These are phyloP conservation scores for Euschistus heros DNA, from an alignment of 1,140 invertebrate species.

Conservation along the genomic window DNA sequence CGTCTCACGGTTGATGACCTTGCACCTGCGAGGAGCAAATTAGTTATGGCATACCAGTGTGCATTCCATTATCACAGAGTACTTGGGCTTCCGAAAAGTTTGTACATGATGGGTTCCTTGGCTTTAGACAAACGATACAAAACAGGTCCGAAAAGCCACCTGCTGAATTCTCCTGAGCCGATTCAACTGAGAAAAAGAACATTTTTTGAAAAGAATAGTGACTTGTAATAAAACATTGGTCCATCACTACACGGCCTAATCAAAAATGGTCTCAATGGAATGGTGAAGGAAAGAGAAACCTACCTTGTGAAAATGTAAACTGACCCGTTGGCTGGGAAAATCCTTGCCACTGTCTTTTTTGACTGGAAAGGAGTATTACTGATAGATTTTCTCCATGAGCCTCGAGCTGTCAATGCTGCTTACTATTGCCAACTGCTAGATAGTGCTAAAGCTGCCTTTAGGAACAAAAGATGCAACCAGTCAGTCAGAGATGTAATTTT, in stretches of 20 bases:
- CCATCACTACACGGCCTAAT: slow-evolving; percentile 35
- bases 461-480: slow-evolving; percentile 18
- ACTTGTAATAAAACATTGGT: no score
- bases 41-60: no score
- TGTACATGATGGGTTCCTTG: no score
- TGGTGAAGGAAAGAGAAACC: slow-evolving; percentile 28
- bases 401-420: slow-evolving; percentile 22
- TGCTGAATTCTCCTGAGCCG: no score
- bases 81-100: no score
- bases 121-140: no score
- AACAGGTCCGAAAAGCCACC: no score
- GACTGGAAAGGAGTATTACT: slow-evolving; percentile 29
- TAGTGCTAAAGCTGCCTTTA: neutral
- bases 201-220: no score
- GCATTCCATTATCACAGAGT: no score
- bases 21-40: no score
- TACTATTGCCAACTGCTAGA: slow-evolving; percentile 19
- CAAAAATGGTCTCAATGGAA: slow-evolving; percentile 34
- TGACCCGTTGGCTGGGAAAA: slow-evolving; percentile 28
- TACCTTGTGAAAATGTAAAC: slow-evolving; percentile 28
- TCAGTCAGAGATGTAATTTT: slow-evolving; percentile 27
- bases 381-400: slow-evolving; percentile 29
- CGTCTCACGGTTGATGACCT: no score
- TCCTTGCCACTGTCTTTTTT: slow-evolving; percentile 32
- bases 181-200: no score